Evolutionary conservation across 2,888 invertebrate species (phyloP), one percentile per base, ranked within the genome.

Genomic region (Suillia variegata): DNA sequence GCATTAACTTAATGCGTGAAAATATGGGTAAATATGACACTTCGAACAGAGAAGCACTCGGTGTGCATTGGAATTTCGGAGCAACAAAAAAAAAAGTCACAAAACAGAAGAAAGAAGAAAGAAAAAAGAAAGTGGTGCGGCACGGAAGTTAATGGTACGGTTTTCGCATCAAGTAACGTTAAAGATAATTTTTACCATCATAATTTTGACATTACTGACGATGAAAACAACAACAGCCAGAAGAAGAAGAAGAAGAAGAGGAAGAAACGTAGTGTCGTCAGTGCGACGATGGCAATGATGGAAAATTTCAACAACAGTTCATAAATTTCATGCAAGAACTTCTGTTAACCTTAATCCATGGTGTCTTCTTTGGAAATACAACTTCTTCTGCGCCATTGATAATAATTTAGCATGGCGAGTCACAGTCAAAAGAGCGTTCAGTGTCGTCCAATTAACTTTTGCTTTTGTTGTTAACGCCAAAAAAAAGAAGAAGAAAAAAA

Each of bases 381-480:
- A 26, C 5, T 26, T 26, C 26, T 26, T 26, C 10, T 26, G 26
- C 26, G 6, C n/a, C n/a, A n/a, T n/a, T n/a, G n/a, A n/a, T n/a
- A n/a, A n/a, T n/a, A n/a, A n/a, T n/a, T n/a, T n/a, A n/a, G n/a
- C 10, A 26, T 26, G 26, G 6, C 26, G 26, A 26, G 26, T 26
- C n/a, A n/a, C 31, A 12, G 31, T 38, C 18, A 13, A 45, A 45
- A 17, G 45, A 20, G 13, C 20, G 45, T 6, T 8, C 31, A 6
- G 4, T 24, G 24, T 50, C 24, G 50, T 24, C 62, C 72, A 74
- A 73, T 74, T 73, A 69, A 70, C 75, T 69, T 64, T 56, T 62
- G 67, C 62, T 62, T 50, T 38, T 59, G 38, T 31, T 55, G 26
- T 21, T 17, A 31, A 34, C 12, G 5, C 12, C 17, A 15, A 17